Evolutionary conservation across 1,140 invertebrate genomes (phyloP), one percentile per base, ranked within the genome.

Genomic region (Pogonognathellus flavescens): DNA sequence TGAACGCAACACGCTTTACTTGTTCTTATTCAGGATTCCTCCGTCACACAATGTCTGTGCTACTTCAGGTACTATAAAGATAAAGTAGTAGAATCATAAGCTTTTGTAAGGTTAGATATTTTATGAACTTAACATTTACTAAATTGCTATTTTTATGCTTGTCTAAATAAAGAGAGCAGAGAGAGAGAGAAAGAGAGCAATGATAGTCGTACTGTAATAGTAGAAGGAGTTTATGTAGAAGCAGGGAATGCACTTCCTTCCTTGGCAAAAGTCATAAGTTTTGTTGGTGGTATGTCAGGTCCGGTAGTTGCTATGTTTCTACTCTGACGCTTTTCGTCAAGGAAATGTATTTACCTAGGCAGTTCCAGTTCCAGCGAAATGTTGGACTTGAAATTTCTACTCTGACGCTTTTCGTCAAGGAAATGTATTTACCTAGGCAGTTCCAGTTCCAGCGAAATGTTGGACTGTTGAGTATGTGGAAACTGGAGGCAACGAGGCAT

Each of bases 401-500:
- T 4, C 20, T 66, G 62, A 66, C 62, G 62, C 62, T 66, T 41
- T 41, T 66, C 62, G 20, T 66, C 62, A 66, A 66, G 25, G 62
- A 66, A 31, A 31, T 66, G 31, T 41, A 41, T 41, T 41, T 41
- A 41, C 31, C 31, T 41, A 41, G 31, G 31, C 62, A 25, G 22
- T 25, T 66, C 62, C 25, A 25, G 62, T 31, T 66, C 16, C 20
- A 31, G 22, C 11, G 13, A 66, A n/a, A 66, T 66, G 3, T 20
- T 66, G 9, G 20, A 66, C 20, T 66, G 10, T 4, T 66, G 53
- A 55, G 10, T 55, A 55, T 11, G 22, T 9, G 9, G 22, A 66
- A 20, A 25, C 70, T 31, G n/a, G 70, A 76, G 70, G 70, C 70
- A 50, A 76, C 18, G 70, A 76, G 31, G 14, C 70, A 76, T 25